Base-by-base conservation (phyloP, 2,797 vertebrate species). In the Enoplosus armatus region DNA sequence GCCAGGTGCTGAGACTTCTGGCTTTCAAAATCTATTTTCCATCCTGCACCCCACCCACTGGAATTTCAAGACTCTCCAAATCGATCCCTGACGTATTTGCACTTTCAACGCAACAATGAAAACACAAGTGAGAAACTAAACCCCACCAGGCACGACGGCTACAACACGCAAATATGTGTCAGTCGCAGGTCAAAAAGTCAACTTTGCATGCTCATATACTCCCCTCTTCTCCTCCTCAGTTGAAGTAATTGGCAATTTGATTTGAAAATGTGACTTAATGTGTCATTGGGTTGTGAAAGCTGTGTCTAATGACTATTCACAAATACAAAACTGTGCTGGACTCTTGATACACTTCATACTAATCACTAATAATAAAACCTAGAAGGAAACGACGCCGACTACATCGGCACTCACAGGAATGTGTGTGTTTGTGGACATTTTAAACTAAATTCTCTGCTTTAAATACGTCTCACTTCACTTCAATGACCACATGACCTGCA, bases 1-100 rank as follows among this genome's bases (percentile, higher is more conserved):
- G 43, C 51, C 84, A 90, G 82, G 79, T 88, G 84, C 62, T 67
- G 43, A 77, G 29, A 69, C 59, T 70, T 86, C 45, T 85, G 85
- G 83, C 80, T 60, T 35, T 65, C 5, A 18, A 71, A 82, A 62
- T 50, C 20, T 6, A 48, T 53, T 87, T 82, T 87, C 75, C 79
- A 39, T 74, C 56, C 56, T 58, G 33, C 65, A 62, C 67, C 54
- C 63, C 84, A 68, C 79, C 73, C 79, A 26, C 10, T 76, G 83
- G 88, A 91, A 89, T 84, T 68, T 58, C 45, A 64, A 22, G 63
- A 72, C 80, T 68, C 20, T 89, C 85, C 79, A 85, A 82, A 86
- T 77, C 22, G 37, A 82, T 82, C 87, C 89, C 88, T 70, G 77
- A 80, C 33, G 65, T 76, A 67, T 72, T 83, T 77, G 59, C 29